Conservation (phyloP, 2,113 vertebrate genomes). For the Murina feae region DNA sequence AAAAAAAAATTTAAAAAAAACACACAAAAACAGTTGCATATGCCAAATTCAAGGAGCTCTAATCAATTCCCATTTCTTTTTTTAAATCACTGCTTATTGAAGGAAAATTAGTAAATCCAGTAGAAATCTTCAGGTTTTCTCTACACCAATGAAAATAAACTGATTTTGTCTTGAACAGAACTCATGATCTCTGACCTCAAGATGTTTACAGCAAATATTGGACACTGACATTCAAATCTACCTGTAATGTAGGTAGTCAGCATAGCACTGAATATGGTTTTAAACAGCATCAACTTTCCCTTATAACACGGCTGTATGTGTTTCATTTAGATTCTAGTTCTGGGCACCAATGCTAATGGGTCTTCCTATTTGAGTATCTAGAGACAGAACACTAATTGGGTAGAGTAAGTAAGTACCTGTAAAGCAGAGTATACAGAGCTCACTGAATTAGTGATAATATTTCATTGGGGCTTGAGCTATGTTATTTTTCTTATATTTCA, state of each 20-base stretch:
- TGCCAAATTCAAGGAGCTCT: neutral
- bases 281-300: neutral
- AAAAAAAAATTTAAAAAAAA: no score
- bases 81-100: neutral
- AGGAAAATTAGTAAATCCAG: neutral
- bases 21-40: neutral
- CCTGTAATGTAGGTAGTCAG: neutral
- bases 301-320: neutral
- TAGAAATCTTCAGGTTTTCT: neutral
- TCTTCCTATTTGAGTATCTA: neutral
- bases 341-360: neutral
- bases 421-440: neutral
- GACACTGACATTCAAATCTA: neutral
- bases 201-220: neutral
- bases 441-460: neutral
- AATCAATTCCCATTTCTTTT: neutral
- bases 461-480: neutral
- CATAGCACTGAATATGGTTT: neutral
- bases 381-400: neutral
- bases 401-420: neutral
- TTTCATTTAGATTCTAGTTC: neutral
- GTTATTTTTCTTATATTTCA: neutral
- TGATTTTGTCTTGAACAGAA: constrained; percentile 4
- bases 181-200: neutral
- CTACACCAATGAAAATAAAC: neutral